phyloP scores from a whole-genome alignment of 2,113 vertebrate genomes.

The Labeo rohita region DNA sequence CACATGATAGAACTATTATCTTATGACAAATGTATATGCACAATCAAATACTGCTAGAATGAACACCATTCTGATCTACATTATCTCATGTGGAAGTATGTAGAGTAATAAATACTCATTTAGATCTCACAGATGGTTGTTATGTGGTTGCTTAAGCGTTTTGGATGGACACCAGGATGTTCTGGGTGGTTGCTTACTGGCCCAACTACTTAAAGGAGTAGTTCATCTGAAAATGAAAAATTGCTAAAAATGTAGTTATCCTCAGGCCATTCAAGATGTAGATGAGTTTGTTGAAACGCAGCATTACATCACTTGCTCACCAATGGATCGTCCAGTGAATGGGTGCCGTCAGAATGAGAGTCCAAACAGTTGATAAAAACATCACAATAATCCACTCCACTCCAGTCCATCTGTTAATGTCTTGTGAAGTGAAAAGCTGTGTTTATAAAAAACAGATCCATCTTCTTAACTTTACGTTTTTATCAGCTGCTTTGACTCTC shows the following conservation, averaged over 20 bases:
- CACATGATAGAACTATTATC: conserved; percentile 9
- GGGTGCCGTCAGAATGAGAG: not conserved
- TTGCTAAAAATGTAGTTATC: not conserved
- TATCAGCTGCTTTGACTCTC: not conserved
- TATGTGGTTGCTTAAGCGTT: not conserved
- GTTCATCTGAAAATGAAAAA: not conserved
- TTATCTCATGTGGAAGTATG: not conserved
- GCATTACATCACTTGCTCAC: not conserved
- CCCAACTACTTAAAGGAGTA: not conserved
- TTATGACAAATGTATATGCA: not conserved
- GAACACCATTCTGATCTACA: not conserved
- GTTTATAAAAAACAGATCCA: not conserved
- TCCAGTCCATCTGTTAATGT: not conserved
- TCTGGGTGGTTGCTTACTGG: not conserved
- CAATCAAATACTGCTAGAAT: not conserved
- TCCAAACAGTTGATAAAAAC: not conserved
- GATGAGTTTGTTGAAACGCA: not conserved
- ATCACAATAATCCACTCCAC: not conserved
- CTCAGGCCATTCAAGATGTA: not conserved
- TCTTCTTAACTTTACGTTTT: too few species aligned
- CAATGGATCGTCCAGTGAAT: not conserved
- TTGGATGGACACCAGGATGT: not conserved
- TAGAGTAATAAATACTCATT: not conserved
- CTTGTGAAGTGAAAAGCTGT: not conserved
- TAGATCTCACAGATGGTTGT: not conserved